Evolutionary conservation across 2,888 invertebrate species (phyloP).

Genomic region (Galerucella nymphaeae): DNA sequence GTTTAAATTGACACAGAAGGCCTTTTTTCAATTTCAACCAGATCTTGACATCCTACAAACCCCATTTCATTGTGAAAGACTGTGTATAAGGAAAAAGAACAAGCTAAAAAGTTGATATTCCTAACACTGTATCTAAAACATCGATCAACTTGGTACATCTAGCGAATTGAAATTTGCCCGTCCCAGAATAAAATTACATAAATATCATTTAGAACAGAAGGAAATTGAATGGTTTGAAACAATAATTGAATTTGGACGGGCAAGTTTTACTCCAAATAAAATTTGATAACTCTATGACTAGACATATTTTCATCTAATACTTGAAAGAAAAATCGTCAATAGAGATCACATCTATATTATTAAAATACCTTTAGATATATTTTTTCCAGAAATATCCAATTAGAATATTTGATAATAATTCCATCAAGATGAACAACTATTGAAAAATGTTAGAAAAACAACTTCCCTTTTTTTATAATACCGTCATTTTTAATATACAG

Average conservation of each 20-base stretch:
- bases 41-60: slow-evolving; percentile 17
- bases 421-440: not conserved
- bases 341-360: slow-evolving; percentile 21
- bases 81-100: not conserved
- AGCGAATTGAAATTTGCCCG: not conserved
- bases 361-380: slow-evolving; percentile 16
- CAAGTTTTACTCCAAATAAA: not conserved
- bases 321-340: slow-evolving; percentile 9
- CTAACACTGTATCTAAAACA: slow-evolving; percentile 27
- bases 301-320: slow-evolving; percentile 15
- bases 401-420: not conserved
- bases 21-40: slow-evolving; percentile 14
- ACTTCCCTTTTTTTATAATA: too few relatives aligned
- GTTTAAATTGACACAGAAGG: slow-evolving; percentile 25
- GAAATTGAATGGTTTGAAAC: not conserved
- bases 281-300: slow-evolving; percentile 19
- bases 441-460: not conserved
- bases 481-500: not conserved
- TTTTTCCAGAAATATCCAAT: not conserved
- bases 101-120: slow-evolving; percentile 5
- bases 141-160: slow-evolving; percentile 12
- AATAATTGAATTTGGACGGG: not conserved
- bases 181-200: not conserved
- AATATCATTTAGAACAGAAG: not conserved
- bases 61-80: not conserved